Conservation (phyloP, 2,113 vertebrate species). For the Dipodomys merriami region DNA sequence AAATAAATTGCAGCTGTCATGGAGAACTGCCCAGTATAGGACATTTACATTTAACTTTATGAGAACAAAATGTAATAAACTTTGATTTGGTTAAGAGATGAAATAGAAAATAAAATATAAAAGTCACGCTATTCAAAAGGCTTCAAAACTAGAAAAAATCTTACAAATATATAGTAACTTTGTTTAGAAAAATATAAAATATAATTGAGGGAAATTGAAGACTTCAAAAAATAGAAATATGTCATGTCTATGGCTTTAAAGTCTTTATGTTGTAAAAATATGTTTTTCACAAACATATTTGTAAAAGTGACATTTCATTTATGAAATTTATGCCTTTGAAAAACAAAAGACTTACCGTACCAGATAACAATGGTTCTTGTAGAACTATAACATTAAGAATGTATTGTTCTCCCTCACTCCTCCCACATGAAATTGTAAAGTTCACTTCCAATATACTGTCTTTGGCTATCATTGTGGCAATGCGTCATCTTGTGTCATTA, state of each 20-base stretch:
- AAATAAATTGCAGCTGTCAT: neutral
- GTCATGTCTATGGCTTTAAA: neutral
- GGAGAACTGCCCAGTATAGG: neutral
- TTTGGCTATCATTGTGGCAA: too few species aligned
- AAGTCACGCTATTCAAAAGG: neutral
- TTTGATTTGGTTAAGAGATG: neutral
- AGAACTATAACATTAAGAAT: neutral
- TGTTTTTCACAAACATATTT: neutral
- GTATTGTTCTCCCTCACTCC: too few species aligned
- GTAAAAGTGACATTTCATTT: neutral
- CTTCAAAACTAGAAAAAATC: neutral
- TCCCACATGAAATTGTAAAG: too few species aligned
- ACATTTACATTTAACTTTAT: neutral
- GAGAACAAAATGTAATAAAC: neutral
- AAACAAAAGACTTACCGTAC: neutral
- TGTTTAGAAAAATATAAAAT: neutral
- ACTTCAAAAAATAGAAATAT: neutral
- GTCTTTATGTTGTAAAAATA: neutral
- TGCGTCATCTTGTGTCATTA: too few species aligned
- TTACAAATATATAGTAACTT: neutral
- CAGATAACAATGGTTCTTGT: neutral
- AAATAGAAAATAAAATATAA: neutral
- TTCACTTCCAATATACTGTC: too few species aligned
- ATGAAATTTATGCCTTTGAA: neutral
- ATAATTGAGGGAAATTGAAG: neutral